These are phyloP conservation scores for Bellardia pandia DNA, from an alignment of 2,888 invertebrate species.

Conservation along the genomic window DNA sequence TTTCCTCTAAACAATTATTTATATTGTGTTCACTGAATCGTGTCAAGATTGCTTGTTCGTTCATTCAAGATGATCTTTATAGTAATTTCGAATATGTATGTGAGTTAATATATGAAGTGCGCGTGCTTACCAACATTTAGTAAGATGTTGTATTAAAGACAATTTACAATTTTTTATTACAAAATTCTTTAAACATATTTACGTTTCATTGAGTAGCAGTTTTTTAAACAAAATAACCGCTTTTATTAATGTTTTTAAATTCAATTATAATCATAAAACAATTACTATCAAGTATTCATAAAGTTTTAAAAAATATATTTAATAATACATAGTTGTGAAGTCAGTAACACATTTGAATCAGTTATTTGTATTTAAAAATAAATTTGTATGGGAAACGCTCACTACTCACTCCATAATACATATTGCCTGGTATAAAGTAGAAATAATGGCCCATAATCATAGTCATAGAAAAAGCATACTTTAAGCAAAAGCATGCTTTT, in stretches of 20 bases:
- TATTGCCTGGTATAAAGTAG: background rate
- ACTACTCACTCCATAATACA: background rate
- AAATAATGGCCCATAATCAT: too few species aligned
- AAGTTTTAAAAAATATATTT: background rate
- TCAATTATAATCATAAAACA: too few species aligned
- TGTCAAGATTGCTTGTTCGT: conserved; percentile 22
- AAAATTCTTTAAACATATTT: background rate
- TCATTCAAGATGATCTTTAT: conserved; percentile 16
- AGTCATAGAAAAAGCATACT: too few species aligned
- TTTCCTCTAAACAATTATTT: conserved; percentile 2
- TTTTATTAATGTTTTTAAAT: background rate
- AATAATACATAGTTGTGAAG: background rate
- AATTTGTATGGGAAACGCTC: background rate
- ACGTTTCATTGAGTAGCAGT: conserved; percentile 27
- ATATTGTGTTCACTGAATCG: conserved; percentile 4
- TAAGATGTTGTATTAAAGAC: background rate
- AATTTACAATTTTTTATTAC: background rate
- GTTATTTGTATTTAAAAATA: conserved; percentile 9
- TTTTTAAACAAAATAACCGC: background rate
- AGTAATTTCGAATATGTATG: background rate
- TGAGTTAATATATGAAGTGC: background rate
- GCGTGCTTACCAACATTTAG: conserved; percentile 19
- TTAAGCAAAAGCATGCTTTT: too few species aligned
- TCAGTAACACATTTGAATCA: conserved; percentile 4
- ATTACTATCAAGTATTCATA: too few species aligned